Evolutionary conservation across 1,140 invertebrate genomes (phyloP).

Genomic region (Leptopilina boulardi): DNA sequence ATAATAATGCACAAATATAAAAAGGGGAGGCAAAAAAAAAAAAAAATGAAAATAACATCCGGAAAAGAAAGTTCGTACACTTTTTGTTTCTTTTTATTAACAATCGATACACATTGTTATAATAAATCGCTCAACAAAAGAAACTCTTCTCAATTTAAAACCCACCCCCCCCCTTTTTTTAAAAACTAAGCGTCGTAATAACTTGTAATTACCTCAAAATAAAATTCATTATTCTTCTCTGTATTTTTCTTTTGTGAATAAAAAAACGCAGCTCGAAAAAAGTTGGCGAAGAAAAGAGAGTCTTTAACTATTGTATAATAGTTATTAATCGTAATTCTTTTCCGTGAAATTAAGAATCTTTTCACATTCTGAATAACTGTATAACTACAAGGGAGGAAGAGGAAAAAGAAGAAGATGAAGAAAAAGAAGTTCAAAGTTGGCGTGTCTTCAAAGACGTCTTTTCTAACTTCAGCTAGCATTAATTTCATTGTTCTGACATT

Average conservation of each 20-base stretch:
- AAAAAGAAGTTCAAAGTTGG: constrained; percentile 22
- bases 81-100: not conserved
- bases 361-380: constrained; percentile 22
- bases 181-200: too few relatives aligned
- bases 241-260: not conserved
- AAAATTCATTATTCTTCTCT: not conserved
- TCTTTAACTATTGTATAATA: not conserved
- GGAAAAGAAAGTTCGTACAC: not conserved
- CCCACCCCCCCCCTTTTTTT: too few relatives aligned
- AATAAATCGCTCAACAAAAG: not conserved
- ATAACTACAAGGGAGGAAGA: not conserved
- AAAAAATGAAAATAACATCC: not conserved
- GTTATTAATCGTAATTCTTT: constrained; percentile 24
- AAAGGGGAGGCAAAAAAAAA: not conserved
- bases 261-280: not conserved
- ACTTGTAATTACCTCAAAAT: too few relatives aligned
- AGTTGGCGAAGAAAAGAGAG: not conserved
- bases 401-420: too few relatives aligned
- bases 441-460: constrained; percentile 20
- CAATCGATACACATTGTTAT: constrained; percentile 4
- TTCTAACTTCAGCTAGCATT: constrained; percentile 6
- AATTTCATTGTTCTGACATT: constrained; percentile 11
- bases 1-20: not conserved
- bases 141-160: too few relatives aligned
- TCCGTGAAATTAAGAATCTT: constrained; percentile 17